Evolutionary conservation across 2,113 vertebrate species (phyloP), one percentile per base, ranked within the genome.

Genomic region (Gymnarchus niloticus): DNA sequence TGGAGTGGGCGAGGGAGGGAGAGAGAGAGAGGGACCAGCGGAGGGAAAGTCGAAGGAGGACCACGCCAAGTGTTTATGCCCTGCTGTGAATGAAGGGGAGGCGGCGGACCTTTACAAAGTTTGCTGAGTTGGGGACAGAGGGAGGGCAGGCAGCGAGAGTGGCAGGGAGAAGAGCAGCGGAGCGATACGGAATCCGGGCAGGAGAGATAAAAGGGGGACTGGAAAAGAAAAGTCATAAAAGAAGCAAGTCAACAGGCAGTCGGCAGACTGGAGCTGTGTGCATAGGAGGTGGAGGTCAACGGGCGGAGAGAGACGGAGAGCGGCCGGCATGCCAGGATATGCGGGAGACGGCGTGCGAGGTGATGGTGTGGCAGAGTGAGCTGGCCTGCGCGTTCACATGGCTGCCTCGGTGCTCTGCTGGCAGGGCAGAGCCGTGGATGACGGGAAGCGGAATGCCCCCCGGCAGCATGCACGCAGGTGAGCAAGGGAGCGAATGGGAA

Each of bases 401-500:
- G 93, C 93, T 12, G 87, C 46, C n/a, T 93, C 93, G 89, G 83
- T 95, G 89, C 88, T 95, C 52, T 95, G 94, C 91, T 95, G 94
- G 92, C 91, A 92, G 84, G 93, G 93, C 48, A 92, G 92, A 69
- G 90, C 91, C 65, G 85, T 93, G 89, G 92, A 94, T 61, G 93
- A 94, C 90, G 86, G 90, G 85, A 91, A 93, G 90, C 86, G 90
- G 85, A 91, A 92, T n/a, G 86, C 92, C 52, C 89, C 93, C 33
- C 91, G 91, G 86, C 92, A 90, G 0, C 92, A 92, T 1, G 91
- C 93, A 80, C 94, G 93, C 91, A 90, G 93, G 94, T 95, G 91
- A 93, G 93, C 90, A 73, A 23, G 25, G 44, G 76, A 48, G 23
- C 76, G n/a, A n/a, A n/a, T n/a, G n/a, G n/a, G n/a, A 48, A 41